A percentile compares a stretch with the other conserved stretches of the same genome.
Evolutionary conservation across 2,888 invertebrate species (phyloP).

Genomic region (Andrena trimmerana): DNA sequence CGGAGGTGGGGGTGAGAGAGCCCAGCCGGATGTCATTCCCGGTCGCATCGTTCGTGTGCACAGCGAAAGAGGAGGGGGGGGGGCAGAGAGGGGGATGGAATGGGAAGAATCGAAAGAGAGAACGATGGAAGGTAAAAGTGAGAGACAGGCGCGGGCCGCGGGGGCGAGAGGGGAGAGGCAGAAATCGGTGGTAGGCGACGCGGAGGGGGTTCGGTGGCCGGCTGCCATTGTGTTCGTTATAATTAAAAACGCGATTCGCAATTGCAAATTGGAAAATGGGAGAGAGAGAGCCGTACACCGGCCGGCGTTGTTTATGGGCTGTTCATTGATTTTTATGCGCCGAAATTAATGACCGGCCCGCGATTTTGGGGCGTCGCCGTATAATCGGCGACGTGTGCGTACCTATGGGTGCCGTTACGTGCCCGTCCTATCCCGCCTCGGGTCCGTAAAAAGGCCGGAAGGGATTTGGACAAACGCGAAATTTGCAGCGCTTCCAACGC

Average conservation of each 20-base stretch:
- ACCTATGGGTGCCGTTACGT: slow-evolving; percentile 74
- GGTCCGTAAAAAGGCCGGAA: slow-evolving; percentile 68
- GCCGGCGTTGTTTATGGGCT: slow-evolving; percentile 83
- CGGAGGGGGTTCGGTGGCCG: slow-evolving; percentile 38
- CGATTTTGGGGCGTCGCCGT: slow-evolving; percentile 82
- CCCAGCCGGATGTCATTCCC: slow-evolving; percentile 82
- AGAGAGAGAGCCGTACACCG: slow-evolving; percentile 70
- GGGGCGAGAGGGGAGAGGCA: neutral
- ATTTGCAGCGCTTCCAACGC: slow-evolving; percentile 58
- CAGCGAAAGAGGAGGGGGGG: slow-evolving; percentile 37
- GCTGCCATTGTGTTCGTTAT: slow-evolving; percentile 85
- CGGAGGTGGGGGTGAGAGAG: slow-evolving; percentile 65
- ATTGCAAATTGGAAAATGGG: slow-evolving; percentile 85
- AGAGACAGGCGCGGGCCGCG: neutral
- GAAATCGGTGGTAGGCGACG: slow-evolving; percentile 15
- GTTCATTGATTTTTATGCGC: slow-evolving; percentile 85
- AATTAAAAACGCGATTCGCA: slow-evolving; percentile 85
- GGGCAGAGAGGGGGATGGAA: slow-evolving; percentile 5
- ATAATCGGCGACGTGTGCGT: slow-evolving; percentile 77
- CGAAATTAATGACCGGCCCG: slow-evolving; percentile 84
- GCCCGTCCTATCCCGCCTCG: slow-evolving; percentile 62
- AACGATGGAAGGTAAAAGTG: slow-evolving; percentile 9
- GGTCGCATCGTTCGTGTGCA: slow-evolving; percentile 70
- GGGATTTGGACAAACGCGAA: slow-evolving; percentile 71
- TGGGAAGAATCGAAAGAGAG: slow-evolving; percentile 34